These are phyloP conservation scores for Acanthopagrus latus DNA, from an alignment of 2,797 vertebrate genomes.

Conservation along the genomic window DNA sequence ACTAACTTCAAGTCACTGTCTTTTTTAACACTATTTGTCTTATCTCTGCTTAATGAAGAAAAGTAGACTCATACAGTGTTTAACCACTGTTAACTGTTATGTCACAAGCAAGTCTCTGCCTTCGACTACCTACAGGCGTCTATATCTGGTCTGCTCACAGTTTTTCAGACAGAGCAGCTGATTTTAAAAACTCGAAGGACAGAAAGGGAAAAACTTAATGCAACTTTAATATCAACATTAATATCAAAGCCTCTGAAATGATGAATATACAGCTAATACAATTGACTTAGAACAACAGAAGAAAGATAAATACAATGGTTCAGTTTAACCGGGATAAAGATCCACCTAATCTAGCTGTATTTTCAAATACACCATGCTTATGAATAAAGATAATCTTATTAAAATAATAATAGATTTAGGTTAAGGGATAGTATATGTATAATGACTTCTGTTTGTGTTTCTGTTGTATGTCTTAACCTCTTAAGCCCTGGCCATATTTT, in stretches of 20 bases:
- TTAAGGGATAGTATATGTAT: background rate
- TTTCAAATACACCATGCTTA: background rate
- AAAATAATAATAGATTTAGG: background rate
- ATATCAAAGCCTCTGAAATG: background rate
- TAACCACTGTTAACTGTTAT: too few species aligned
- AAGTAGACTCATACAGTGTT: too few species aligned
- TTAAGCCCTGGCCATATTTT: too few species aligned
- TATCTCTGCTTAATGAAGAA: too few species aligned
- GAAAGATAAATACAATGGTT: background rate
- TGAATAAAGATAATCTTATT: background rate
- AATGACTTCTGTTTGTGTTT: too few species aligned
- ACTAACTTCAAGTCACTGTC: too few species aligned
- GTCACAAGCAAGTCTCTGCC: too few species aligned
- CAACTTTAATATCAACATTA: background rate
- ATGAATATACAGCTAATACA: background rate
- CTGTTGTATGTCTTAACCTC: too few species aligned
- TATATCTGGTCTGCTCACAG: background rate
- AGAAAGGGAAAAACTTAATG: background rate
- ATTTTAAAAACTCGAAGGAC: background rate
- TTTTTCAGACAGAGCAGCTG: too few species aligned
- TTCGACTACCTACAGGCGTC: background rate
- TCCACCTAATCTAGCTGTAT: background rate
- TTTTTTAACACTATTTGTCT: too few species aligned
- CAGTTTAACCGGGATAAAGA: background rate
- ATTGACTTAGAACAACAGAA: constrained; percentile 6